A percentile compares a stretch with the other conserved stretches of the same genome.
Evolutionary conservation across 2,113 vertebrate species (phyloP).

Genomic region (Hystrix brachyura): DNA sequence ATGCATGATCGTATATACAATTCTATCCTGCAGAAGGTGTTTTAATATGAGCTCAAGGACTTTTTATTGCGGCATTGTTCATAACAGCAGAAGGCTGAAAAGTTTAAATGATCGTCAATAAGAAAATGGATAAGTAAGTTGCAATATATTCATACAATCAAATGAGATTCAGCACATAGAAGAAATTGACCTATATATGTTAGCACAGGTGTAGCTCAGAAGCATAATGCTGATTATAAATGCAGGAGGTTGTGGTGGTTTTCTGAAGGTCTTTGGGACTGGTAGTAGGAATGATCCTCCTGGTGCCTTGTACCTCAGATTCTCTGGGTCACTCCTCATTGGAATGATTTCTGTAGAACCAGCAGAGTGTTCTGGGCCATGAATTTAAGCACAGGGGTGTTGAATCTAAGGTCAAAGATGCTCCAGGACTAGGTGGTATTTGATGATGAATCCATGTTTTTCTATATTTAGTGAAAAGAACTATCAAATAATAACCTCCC

Average conservation of each 20-base stretch:
- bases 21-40: not conserved
- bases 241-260: not conserved
- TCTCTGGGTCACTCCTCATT: not conserved
- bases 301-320: too few relatives aligned
- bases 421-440: not conserved
- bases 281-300: not conserved
- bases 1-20: not conserved
- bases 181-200: not conserved
- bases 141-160: not conserved
- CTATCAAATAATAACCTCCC: not conserved
- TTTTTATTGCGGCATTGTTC: not conserved
- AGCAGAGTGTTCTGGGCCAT: not conserved
- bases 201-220: not conserved
- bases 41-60: not conserved
- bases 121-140: not conserved
- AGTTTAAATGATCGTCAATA: not conserved
- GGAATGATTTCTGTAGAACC: not conserved
- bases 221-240: not conserved
- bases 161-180: slow-evolving; percentile 35
- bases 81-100: slow-evolving; percentile 32
- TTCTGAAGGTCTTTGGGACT: not conserved
- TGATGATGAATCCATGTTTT: not conserved
- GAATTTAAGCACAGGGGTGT: not conserved
- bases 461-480: not conserved
- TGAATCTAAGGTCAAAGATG: not conserved